A percentile compares a stretch with the other conserved stretches of the same genome.
Evolutionary conservation across 2,797 vertebrate species (phyloP).

Genomic region (Alfaro cultratus): DNA sequence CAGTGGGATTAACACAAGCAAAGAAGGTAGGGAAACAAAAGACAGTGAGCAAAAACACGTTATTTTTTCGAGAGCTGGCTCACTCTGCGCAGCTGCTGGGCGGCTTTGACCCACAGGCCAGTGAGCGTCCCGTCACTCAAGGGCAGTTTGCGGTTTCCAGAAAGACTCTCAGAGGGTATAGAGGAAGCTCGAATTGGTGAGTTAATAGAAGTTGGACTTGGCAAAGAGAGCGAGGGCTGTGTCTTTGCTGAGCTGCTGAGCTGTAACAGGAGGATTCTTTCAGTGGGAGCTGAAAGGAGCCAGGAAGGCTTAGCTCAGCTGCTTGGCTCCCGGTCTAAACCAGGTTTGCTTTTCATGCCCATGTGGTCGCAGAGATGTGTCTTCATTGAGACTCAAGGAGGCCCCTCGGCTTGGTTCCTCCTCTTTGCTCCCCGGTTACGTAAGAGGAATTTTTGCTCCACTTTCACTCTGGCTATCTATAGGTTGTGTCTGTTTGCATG

Average conservation of each 20-base stretch:
- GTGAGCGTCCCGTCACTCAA: conserved; percentile 30
- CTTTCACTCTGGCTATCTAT: conserved; percentile 48
- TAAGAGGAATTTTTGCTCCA: conserved; percentile 68
- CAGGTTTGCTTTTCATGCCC: conserved; percentile 66
- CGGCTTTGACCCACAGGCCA: conserved; percentile 33
- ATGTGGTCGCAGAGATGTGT: conserved; percentile 50
- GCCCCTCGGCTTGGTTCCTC: conserved; percentile 45
- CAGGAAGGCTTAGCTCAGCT: conserved; percentile 33
- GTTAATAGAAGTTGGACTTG: conserved; percentile 52
- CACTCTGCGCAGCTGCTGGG: conserved; percentile 10
- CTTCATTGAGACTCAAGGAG: conserved; percentile 60
- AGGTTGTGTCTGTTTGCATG: conserved; percentile 35
- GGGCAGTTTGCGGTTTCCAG: conserved; percentile 33
- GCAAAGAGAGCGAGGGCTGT: conserved; percentile 24
- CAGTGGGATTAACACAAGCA: conserved; percentile 75
- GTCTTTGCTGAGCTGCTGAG: conserved; percentile 27
- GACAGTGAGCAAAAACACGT: background rate
- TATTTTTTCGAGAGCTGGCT: conserved; percentile 13
- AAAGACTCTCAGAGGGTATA: conserved; percentile 27
- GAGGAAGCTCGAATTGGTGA: conserved; percentile 29
- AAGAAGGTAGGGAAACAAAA: conserved; percentile 74
- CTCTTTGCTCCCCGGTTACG: conserved; percentile 55
- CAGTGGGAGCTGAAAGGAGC: conserved; percentile 55
- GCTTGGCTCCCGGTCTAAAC: conserved; percentile 45
- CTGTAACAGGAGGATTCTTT: conserved; percentile 69